Conservation (phyloP, 92 coral and sea anemone species). For the Micromussa lordhowensis region DNA sequence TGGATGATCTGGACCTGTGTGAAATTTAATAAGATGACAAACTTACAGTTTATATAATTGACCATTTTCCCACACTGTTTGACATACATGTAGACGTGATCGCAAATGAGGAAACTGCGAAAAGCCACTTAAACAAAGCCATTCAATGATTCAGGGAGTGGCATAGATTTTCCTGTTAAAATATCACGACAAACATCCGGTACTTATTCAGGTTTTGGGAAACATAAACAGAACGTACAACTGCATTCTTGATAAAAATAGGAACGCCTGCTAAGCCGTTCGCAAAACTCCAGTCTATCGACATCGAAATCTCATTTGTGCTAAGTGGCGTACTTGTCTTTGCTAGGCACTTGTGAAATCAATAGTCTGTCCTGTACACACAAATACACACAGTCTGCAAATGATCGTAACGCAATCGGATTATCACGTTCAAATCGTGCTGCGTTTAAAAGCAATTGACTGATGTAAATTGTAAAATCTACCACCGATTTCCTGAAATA, state of each 20-base stretch:
- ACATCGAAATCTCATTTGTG: background rate
- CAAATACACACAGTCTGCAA: background rate
- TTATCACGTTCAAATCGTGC: background rate
- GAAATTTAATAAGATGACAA: background rate
- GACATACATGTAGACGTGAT: background rate
- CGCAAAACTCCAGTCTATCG: background rate
- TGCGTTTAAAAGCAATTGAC: background rate
- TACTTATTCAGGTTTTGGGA: conserved; percentile 1
- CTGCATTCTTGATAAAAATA: background rate
- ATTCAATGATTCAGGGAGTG: background rate
- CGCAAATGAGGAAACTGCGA: background rate
- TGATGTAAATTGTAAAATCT: background rate
- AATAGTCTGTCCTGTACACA: conserved; percentile 21
- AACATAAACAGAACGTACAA: conserved; percentile 4
- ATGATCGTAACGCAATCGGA: conserved; percentile 47
- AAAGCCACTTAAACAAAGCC: background rate
- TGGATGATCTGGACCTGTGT: background rate
- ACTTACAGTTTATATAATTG: background rate
- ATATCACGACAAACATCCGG: conserved; percentile 17
- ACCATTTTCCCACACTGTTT: background rate
- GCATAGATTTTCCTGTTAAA: conserved; percentile 14
- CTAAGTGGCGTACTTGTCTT: conserved; percentile 21
- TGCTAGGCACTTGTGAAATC: conserved; percentile 44
- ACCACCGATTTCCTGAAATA: conserved; percentile 10
- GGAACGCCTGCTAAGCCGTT: background rate